These are phyloP conservation scores for Cerastoderma edule DNA, from an alignment of 2,888 invertebrate genomes.

Conservation along the genomic window DNA sequence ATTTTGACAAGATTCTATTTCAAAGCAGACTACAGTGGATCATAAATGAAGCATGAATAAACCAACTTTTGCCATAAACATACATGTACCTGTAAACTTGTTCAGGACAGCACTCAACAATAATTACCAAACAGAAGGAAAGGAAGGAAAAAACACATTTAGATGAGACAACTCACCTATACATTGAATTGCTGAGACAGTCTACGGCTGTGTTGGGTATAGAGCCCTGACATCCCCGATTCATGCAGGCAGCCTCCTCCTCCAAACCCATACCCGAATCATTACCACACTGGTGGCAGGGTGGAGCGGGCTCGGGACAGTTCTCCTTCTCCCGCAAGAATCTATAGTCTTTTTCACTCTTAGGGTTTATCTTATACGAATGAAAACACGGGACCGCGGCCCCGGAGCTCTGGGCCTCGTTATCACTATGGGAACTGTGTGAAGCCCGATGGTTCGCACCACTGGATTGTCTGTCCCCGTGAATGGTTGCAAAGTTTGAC, in stretches of 20 bases:
- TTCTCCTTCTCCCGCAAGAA: slow-evolving; percentile 55
- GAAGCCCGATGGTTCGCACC: slow-evolving; percentile 53
- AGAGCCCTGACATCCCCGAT: slow-evolving; percentile 85
- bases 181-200: slow-evolving; percentile 57
- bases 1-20: too few relatives aligned
- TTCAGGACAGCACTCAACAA: too few relatives aligned
- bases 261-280: slow-evolving; percentile 57
- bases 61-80: too few relatives aligned
- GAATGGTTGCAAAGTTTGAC: slow-evolving; percentile 48
- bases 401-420: slow-evolving; percentile 39
- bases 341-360: slow-evolving; percentile 61
- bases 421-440: slow-evolving; percentile 67
- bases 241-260: slow-evolving; percentile 80
- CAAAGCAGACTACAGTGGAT: too few relatives aligned
- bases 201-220: slow-evolving; percentile 82
- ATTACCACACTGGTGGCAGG: slow-evolving; percentile 54
- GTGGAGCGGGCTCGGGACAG: slow-evolving; percentile 58
- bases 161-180: too few relatives aligned
- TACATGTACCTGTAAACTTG: too few relatives aligned
- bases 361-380: slow-evolving; percentile 61
- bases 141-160: too few relatives aligned
- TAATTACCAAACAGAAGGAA: too few relatives aligned
- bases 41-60: too few relatives aligned
- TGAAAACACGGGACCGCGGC: slow-evolving; percentile 60
- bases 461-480: slow-evolving; percentile 47